Percentiles rank a stretch among this genome's conserved stretches.
Conservation (phyloP, 2,888 invertebrate species). For the Limenitis camilla region DNA sequence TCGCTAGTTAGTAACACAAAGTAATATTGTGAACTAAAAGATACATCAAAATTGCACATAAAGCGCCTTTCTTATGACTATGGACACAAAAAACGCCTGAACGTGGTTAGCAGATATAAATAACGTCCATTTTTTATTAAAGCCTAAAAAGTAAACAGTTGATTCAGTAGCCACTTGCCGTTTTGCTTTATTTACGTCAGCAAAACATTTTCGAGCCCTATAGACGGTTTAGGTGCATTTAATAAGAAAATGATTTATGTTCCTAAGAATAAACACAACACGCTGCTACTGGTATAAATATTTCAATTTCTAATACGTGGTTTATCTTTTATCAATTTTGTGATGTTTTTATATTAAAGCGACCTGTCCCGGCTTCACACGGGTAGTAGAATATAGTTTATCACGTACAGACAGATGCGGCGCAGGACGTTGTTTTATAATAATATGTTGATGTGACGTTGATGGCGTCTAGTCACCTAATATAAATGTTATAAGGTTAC, state of each 20-base stretch:
- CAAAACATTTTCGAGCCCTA: conserved; percentile 47
- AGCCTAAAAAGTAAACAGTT: conserved; percentile 43
- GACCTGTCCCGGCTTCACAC: too few species aligned
- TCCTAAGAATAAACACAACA: conserved; percentile 24
- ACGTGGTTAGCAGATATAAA: conserved; percentile 30
- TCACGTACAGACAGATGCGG: too few species aligned
- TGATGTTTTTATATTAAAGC: too few species aligned
- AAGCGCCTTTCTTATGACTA: not conserved
- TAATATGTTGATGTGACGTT: too few species aligned
- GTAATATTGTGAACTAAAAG: not conserved
- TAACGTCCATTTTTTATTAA: conserved; percentile 40
- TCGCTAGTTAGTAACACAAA: not conserved
- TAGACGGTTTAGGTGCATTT: conserved; percentile 44
- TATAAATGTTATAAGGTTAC: too few species aligned
- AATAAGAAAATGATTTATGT: conserved; percentile 52
- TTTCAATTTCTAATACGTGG: too few species aligned
- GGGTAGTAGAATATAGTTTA: too few species aligned
- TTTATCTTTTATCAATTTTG: too few species aligned
- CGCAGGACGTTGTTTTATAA: too few species aligned
- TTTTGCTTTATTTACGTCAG: conserved; percentile 53
- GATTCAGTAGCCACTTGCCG: conserved; percentile 53
- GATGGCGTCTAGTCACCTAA: too few species aligned
- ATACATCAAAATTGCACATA: not conserved
- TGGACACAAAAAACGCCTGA: conserved; percentile 26
- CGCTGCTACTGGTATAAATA: too few species aligned